Percentiles rank a stretch among this genome's conserved stretches.
These are phyloP conservation scores for Zaprionus davidi DNA, from an alignment of 1,140 invertebrate genomes.

Conservation along the genomic window DNA sequence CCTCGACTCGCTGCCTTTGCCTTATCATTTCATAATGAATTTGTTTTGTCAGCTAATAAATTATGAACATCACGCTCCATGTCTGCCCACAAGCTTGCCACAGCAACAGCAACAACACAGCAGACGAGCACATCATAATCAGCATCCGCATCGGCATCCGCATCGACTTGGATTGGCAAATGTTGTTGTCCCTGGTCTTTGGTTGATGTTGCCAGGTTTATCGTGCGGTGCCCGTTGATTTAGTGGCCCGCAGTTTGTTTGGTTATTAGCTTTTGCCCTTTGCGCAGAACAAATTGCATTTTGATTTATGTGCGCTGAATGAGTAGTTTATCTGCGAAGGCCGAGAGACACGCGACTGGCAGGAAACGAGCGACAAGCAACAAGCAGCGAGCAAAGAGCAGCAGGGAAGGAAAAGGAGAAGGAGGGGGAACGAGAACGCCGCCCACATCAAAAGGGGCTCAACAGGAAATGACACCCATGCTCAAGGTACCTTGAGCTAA, in stretches of 20 bases:
- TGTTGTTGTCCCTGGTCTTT: conserved; percentile 46
- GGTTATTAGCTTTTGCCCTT: conserved; percentile 81
- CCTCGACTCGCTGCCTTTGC: conserved; percentile 39
- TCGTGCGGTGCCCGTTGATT: conserved; percentile 72
- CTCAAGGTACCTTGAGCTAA: conserved; percentile 6
- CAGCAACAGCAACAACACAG: conserved; percentile 20
- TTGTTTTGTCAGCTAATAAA: conserved; percentile 83
- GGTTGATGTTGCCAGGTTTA: conserved; percentile 49
- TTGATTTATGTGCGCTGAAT: conserved; percentile 74
- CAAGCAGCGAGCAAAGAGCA: conserved; percentile 1
- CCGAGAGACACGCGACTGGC: conserved; percentile 42
- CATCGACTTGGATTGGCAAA: conserved; percentile 59
- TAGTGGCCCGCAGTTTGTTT: conserved; percentile 81
- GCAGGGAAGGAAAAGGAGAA: neutral
- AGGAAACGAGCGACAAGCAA: conserved; percentile 62
- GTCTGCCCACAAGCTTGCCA: conserved; percentile 32
- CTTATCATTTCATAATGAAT: conserved; percentile 82
- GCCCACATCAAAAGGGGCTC: conserved; percentile 64
- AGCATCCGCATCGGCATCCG: conserved; percentile 29
- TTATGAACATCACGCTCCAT: conserved; percentile 73
- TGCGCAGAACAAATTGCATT: conserved; percentile 79
- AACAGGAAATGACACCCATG: conserved; percentile 58
- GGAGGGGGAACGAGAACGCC: conserved; percentile 4
- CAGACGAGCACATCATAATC: conserved; percentile 69
- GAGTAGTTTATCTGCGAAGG: conserved; percentile 63